Evolutionary conservation across 2,888 invertebrate species (phyloP).

Genomic region (Pammene fasciana): DNA sequence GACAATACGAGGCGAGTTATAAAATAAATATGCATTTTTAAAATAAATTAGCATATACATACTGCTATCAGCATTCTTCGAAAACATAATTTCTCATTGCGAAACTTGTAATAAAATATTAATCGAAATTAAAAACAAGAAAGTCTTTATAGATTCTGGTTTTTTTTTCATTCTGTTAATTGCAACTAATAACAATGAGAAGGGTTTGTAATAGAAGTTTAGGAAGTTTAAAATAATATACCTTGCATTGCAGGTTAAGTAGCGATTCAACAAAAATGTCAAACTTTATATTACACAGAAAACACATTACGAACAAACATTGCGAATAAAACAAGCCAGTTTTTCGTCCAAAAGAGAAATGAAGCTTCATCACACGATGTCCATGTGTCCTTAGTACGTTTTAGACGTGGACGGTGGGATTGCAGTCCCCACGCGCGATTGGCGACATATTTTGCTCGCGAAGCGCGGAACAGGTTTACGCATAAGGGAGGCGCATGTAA

Average conservation of each 20-base stretch:
- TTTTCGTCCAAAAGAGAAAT: neutral
- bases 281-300: conserved; percentile 40
- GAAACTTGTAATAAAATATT: too few relatives aligned
- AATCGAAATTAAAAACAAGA: too few relatives aligned
- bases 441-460: conserved; percentile 75
- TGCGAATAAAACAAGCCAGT: conserved; percentile 40
- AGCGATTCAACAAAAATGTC: conserved; percentile 34
- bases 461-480: conserved; percentile 74
- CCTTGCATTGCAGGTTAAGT: conserved; percentile 12
- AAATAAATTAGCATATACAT: neutral
- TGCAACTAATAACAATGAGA: too few relatives aligned
- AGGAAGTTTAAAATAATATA: conserved; percentile 9
- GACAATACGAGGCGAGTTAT: neutral
- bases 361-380: neutral
- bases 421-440: conserved; percentile 71
- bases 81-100: too few relatives aligned
- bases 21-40: neutral
- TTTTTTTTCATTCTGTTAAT: too few relatives aligned
- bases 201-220: too few relatives aligned
- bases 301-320: conserved; percentile 40
- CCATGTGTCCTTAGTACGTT: conserved; percentile 44
- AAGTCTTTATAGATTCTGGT: too few relatives aligned
- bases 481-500: conserved; percentile 62
- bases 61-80: too few relatives aligned
- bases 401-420: conserved; percentile 50